These are phyloP conservation scores for Carettochelys insculpta DNA, from an alignment of 2,113 vertebrate genomes.

Conservation along the genomic window DNA sequence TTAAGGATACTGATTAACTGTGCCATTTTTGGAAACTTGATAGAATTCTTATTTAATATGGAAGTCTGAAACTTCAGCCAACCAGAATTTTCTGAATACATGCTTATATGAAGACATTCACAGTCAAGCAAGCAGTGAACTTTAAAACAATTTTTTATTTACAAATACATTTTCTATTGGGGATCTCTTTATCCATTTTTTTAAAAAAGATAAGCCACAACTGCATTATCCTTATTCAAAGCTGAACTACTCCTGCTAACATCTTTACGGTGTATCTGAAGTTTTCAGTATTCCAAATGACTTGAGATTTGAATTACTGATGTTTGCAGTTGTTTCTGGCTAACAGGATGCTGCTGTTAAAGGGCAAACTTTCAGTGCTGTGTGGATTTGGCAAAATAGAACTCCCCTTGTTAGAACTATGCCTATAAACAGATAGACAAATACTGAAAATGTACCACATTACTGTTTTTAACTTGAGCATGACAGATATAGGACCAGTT, in stretches of 20 bases:
- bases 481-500: background rate
- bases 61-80: constrained; percentile 6
- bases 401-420: background rate
- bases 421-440: background rate
- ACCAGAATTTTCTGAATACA: constrained; percentile 14
- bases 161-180: constrained; percentile 33
- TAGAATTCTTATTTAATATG: constrained; percentile 10
- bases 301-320: background rate
- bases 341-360: background rate
- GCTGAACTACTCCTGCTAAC: background rate
- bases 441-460: background rate
- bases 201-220: constrained; percentile 41
- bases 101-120: constrained; percentile 7
- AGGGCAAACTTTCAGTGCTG: background rate
- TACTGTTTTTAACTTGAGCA: background rate
- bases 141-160: constrained; percentile 58
- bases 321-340: background rate
- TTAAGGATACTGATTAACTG: constrained; percentile 18
- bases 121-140: constrained; percentile 26
- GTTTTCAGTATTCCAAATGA: background rate
- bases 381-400: background rate
- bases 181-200: constrained; percentile 41
- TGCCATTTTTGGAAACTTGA: background rate
- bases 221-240: background rate
- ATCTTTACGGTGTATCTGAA: background rate